Percentiles rank a stretch among this genome's conserved stretches.
Conservation (phyloP, 30 jellyfish, hydroid and myxozoan genomes). For the Aurelia coerulea region DNA sequence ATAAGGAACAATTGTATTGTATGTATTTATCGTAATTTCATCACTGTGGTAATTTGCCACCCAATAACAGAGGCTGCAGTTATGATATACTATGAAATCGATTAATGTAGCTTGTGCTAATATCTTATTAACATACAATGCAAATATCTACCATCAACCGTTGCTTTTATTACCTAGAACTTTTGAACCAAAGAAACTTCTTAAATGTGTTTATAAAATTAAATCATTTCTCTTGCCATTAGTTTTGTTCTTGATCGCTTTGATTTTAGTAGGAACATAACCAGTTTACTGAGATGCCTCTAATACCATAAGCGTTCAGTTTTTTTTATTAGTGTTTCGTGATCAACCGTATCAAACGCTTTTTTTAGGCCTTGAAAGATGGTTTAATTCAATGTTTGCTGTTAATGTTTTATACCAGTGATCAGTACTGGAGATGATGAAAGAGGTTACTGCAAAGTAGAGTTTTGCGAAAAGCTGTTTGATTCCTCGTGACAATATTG, state of each 20-base stretch:
- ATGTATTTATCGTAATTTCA: no score
- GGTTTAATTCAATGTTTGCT: constrained; percentile 8
- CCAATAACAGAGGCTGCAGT: no score
- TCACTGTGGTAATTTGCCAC: no score
- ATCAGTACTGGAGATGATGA: constrained; percentile 16
- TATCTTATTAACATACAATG: background rate
- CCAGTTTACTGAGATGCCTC: constrained; percentile 9
- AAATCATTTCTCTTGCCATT: no score
- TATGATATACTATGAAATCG: no score
- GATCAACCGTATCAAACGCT: constrained; percentile 15
- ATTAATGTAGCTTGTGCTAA: no score
- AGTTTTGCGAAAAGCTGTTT: constrained; percentile 21
- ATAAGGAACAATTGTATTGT: no score
- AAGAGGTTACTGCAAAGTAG: constrained; percentile 12
- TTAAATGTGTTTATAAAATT: no score
- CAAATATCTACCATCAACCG: background rate
- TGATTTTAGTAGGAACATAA: background rate
- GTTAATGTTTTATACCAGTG: constrained; percentile 37
- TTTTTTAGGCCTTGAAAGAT: background rate
- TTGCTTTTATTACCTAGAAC: no score
- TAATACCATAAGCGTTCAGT: background rate
- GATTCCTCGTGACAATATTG: constrained; percentile 30
- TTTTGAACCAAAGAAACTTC: no score
- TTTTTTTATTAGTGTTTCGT: background rate
- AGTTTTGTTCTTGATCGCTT: background rate